Base-by-base conservation (phyloP, 2,888 invertebrate species). In the Drosophila quinaria region DNA sequence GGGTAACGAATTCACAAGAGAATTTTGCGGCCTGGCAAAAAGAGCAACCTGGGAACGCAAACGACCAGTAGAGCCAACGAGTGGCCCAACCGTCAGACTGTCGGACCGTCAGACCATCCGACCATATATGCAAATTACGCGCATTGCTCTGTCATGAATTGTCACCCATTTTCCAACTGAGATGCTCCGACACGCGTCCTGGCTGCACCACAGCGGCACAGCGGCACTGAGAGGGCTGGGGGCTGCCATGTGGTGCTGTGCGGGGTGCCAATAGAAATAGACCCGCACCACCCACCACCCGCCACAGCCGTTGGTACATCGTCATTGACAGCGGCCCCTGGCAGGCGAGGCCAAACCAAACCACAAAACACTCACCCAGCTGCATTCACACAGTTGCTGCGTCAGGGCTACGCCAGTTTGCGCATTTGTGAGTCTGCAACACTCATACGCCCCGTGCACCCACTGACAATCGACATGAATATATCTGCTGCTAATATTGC, bases 141-240 rank as follows among this genome's bases (percentile, higher is more conserved):
- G 84, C 79, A 78, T 66, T 87, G 67, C 90, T 77, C 86, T 78
- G 81, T 81, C 88, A 88, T 88, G 88, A 86, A 89, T 88, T 88
- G 90, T 88, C 87, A 83, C 78, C 82, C 84, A 88, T 88, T 88
- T 89, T 88, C 88, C 89, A 69, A 81, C 79, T 82, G 88, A 89
- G 82, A 86, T 89, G 75, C 80, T 84, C 80, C 87, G 80, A 86
- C 89, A 87, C 81, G 84, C 89, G 71, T 68, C 55, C 64, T 13
- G 56, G 64, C 63, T 74, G 56, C 47, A 37, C 39, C 44, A 31
- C 46, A 19, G 39, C 13, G 25, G 17, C 25, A 31, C 17, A 29
- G 29, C 8, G 37, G 29, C 25, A 41, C 17, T 25, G 37, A 5
- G n/a, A n/a, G 42, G 25, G 4, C 5, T 9, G 17, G 9, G 31